A percentile compares a stretch with the other conserved stretches of the same genome.
These are phyloP conservation scores for Halictus rubicundus DNA, from an alignment of 1,140 invertebrate genomes.

Conservation along the genomic window DNA sequence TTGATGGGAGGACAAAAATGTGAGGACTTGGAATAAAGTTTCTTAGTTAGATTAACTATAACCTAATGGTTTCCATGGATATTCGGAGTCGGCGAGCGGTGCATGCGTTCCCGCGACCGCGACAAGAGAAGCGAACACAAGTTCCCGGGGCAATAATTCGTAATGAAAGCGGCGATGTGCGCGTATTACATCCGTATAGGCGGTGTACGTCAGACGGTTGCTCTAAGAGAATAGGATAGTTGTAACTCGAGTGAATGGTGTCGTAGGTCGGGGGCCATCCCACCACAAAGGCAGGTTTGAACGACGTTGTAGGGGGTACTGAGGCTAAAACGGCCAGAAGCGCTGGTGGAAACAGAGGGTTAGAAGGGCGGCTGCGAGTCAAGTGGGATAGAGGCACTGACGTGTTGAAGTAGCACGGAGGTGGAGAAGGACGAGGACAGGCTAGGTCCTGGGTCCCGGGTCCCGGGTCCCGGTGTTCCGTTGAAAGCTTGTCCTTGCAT, in stretches of 20 bases:
- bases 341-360: slow-evolving; percentile 34
- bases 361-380: slow-evolving; percentile 9
- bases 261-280: slow-evolving; percentile 51
- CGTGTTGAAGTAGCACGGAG: slow-evolving; percentile 18
- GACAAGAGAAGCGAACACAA: too few relatives aligned
- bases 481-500: slow-evolving; percentile 66
- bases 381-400: slow-evolving; percentile 2
- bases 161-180: too few relatives aligned
- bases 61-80: too few relatives aligned
- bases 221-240: not conserved
- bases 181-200: too few relatives aligned
- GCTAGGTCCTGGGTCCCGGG: too few relatives aligned
- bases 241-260: slow-evolving; percentile 20
- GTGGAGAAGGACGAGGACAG: slow-evolving; percentile 11
- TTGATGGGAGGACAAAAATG: too few relatives aligned
- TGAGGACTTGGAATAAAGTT: too few relatives aligned
- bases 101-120: too few relatives aligned
- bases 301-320: not conserved
- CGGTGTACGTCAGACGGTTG: too few relatives aligned
- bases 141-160: too few relatives aligned
- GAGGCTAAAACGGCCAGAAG: slow-evolving; percentile 39
- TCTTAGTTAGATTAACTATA: too few relatives aligned
- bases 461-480: slow-evolving; percentile 24
- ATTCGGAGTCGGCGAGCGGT: too few relatives aligned
- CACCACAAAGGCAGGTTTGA: slow-evolving; percentile 51